Evolutionary conservation across 2,888 invertebrate genomes (phyloP).

Genomic region (Dryomyza anilis): DNA sequence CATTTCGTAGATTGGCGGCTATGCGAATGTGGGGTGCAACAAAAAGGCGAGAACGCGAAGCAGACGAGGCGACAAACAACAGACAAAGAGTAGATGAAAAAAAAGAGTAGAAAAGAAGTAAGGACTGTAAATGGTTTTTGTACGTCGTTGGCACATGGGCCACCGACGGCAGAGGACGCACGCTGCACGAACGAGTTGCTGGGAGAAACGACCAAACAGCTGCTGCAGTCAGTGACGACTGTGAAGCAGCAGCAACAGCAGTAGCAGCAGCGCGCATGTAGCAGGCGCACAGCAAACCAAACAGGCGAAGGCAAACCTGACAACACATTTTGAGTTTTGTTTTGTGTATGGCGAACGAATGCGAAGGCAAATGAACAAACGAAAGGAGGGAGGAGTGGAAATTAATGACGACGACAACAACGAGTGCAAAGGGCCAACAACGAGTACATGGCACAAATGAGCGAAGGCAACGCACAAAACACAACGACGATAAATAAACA

Average conservation of each 20-base stretch:
- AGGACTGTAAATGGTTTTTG: no score
- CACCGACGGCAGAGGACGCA: background rate
- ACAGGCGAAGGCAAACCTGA: no score
- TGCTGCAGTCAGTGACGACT: background rate
- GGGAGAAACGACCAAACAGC: background rate
- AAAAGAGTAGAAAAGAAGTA: background rate
- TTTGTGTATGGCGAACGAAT: no score
- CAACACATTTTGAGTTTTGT: no score
- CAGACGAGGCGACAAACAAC: background rate
- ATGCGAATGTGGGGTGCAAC: no score
- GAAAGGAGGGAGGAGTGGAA: background rate
- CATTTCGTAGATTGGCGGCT: slow-evolving; percentile 10
- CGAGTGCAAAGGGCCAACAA: no score
- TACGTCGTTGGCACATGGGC: background rate
- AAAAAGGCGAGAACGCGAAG: no score
- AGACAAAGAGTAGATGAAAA: background rate
- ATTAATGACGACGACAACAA: background rate
- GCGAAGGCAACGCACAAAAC: no score
- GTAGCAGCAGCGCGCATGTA: background rate
- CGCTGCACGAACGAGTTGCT: background rate
- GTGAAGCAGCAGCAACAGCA: background rate
- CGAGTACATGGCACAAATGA: no score
- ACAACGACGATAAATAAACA: no score
- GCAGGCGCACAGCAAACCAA: no score
- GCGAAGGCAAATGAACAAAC: background rate